A percentile compares a stretch with the other conserved stretches of the same genome.
Conservation (phyloP, 2,113 vertebrate species). For the Spilogale gracilis region DNA sequence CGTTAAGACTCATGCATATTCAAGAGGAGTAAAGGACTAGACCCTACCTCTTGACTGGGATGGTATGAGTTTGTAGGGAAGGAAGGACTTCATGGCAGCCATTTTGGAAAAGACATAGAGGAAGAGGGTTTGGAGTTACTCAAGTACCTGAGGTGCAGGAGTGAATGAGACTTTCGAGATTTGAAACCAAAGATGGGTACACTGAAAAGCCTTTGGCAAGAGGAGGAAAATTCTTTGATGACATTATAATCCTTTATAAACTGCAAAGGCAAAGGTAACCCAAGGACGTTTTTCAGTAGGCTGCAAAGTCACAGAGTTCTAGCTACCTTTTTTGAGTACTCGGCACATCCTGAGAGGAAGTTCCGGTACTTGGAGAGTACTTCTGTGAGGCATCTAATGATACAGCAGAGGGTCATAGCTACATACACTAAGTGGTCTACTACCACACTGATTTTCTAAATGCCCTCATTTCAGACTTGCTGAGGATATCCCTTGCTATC, state of each 20-base stretch:
- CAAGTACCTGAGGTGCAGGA: not conserved
- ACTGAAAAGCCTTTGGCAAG: not conserved
- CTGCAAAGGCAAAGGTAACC: not conserved
- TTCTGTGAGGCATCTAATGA: not conserved
- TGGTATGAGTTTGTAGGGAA: not conserved
- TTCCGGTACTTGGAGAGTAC: not conserved
- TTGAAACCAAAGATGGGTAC: not conserved
- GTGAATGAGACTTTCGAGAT: not conserved
- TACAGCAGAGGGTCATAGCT: not conserved
- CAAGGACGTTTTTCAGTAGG: not conserved
- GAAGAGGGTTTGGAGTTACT: not conserved
- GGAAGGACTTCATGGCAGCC: not conserved
- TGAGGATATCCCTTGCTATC: not conserved
- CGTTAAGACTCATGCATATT: not conserved
- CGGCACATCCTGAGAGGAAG: not conserved
- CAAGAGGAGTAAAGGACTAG: not conserved
- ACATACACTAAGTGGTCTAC: not conserved
- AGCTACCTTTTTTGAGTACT: not conserved
- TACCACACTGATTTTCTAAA: not conserved
- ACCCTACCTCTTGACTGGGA: not conserved
- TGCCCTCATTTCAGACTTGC: not conserved
- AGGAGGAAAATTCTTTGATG: not conserved
- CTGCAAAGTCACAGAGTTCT: not conserved
- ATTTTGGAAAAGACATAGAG: not conserved
- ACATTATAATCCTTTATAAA: not conserved